Evolutionary conservation across 2,888 invertebrate species (phyloP).

Genomic region (Melikaiella ostensackeni): DNA sequence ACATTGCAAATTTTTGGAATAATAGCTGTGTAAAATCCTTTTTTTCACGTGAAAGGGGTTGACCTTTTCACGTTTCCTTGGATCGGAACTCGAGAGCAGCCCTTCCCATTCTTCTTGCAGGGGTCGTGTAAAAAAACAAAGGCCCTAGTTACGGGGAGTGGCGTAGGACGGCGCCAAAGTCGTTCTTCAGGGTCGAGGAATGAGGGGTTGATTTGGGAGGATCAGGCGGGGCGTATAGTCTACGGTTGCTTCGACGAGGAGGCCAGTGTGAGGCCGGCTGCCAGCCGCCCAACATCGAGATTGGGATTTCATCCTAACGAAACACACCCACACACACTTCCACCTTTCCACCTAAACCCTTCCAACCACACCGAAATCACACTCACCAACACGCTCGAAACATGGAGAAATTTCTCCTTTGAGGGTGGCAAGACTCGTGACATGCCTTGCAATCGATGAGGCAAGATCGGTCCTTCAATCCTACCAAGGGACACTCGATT

Average conservation of each 20-base stretch:
- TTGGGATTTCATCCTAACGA: conserved; percentile 62
- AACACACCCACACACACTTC: conserved; percentile 47
- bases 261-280: conserved; percentile 76
- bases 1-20: conserved; percentile 19
- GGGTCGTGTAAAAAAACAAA: conserved; percentile 41
- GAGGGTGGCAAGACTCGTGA: conserved; percentile 11
- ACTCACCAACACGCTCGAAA: not conserved
- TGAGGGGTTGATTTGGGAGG: conserved; percentile 58
- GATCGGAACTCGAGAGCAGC: conserved; percentile 14
- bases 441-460: conserved; percentile 5
- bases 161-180: conserved; percentile 55
- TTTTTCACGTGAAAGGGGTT: conserved; percentile 9
- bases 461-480: not conserved
- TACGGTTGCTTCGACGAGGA: conserved; percentile 57
- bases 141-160: conserved; percentile 52
- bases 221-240: conserved; percentile 65
- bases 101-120: conserved; percentile 22
- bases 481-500: conserved; percentile 9
- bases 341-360: conserved; percentile 13
- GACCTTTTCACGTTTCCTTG: conserved; percentile 32
- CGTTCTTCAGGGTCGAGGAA: conserved; percentile 54
- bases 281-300: conserved; percentile 74
- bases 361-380: conserved; percentile 2
- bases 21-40: conserved; percentile 10
- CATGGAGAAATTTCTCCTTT: conserved; percentile 1